phyloP scores from a whole-genome alignment of 1,140 invertebrate genomes.

The Trinorchestia longiramus region DNA sequence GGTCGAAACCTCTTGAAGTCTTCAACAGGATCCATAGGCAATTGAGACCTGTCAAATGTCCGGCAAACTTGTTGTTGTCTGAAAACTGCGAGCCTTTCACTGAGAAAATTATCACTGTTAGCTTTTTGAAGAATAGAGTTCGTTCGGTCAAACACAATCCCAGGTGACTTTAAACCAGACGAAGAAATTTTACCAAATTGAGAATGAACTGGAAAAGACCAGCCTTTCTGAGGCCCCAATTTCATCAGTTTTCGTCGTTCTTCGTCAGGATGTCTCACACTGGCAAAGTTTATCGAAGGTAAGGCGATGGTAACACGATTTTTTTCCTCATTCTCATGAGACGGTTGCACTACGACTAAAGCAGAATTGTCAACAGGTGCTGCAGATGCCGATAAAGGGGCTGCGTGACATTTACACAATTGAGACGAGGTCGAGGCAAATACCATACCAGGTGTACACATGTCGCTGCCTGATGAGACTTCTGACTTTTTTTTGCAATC shows the following conservation, averaged over 20 bases:
- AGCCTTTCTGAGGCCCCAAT: constrained; percentile 8
- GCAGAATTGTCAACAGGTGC: not conserved
- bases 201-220: constrained; percentile 47
- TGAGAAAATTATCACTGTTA: constrained; percentile 22
- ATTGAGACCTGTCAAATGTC: not conserved
- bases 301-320: not conserved
- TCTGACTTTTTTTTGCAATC: not conserved
- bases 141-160: not conserved
- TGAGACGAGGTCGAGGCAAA: not conserved
- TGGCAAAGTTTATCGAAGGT: not conserved
- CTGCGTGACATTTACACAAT: not conserved
- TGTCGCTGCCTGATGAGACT: not conserved
- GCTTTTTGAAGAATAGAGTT: constrained; percentile 33
- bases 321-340: not conserved
- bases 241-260: not conserved
- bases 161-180: not conserved
- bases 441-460: not conserved
- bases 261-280: not conserved
- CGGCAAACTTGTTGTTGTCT: not conserved
- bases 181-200: not conserved
- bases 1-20: constrained; percentile 42
- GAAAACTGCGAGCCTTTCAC: not conserved
- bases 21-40: constrained; percentile 31
- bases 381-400: not conserved
- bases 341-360: not conserved